A percentile compares a stretch with the other conserved stretches of the same genome.
These are phyloP conservation scores for Selenia dentaria DNA, from an alignment of 2,888 invertebrate genomes.

Conservation along the genomic window DNA sequence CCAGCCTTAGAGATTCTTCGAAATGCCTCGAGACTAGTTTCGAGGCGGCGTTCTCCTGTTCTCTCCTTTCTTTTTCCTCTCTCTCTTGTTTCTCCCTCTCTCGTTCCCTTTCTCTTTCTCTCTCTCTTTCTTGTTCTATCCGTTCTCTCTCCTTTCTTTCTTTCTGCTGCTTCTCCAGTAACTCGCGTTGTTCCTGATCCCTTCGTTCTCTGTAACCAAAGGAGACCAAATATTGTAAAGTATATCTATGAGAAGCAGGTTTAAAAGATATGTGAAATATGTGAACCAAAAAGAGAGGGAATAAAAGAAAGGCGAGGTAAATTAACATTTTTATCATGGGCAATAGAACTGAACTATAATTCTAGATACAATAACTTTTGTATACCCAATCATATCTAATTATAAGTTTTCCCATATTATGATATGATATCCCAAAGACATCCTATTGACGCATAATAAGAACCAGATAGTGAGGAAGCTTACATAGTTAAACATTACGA, in stretches of 20 bases:
- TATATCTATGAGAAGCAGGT: constrained; percentile 1
- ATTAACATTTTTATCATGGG: too few relatives aligned
- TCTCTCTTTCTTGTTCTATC: constrained; percentile 85
- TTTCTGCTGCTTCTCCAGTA: constrained; percentile 88
- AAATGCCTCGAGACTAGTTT: constrained; percentile 95
- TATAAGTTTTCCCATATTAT: too few relatives aligned
- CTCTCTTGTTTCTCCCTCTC: constrained; percentile 80
- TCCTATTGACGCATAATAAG: too few relatives aligned
- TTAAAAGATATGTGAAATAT: background rate
- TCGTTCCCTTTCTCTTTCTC: constrained; percentile 78
- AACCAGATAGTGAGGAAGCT: too few relatives aligned
- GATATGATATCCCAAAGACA: too few relatives aligned
- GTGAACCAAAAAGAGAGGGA: constrained; percentile 9
- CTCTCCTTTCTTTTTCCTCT: constrained; percentile 85
- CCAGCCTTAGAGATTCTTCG: constrained; percentile 92
- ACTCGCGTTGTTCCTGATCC: constrained; percentile 83
- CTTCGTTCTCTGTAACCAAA: constrained; percentile 74
- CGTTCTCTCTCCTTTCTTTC: constrained; percentile 86
- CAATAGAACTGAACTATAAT: too few relatives aligned
- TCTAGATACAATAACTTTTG: too few relatives aligned
- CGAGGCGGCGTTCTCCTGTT: constrained; percentile 89
- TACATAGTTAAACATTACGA: too few relatives aligned
- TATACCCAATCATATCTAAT: too few relatives aligned
- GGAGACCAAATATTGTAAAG: constrained; percentile 24
- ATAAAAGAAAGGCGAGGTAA: constrained; percentile 16